Conservation (phyloP, 2,113 vertebrate genomes). For the Prochilodus magdalenae region DNA sequence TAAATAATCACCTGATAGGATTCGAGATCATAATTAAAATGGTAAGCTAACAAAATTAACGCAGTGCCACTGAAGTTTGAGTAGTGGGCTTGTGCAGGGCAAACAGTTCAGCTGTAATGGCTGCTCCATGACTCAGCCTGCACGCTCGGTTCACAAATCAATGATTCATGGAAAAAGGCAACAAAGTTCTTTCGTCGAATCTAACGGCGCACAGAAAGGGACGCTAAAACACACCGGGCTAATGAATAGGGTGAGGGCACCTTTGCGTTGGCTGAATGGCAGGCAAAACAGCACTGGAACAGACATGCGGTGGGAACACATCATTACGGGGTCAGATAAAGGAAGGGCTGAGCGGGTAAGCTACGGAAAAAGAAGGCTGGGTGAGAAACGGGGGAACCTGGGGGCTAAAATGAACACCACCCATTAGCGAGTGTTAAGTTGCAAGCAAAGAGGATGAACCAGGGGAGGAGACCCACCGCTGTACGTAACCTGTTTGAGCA, state of each 20-base stretch:
- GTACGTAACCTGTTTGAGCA: too few relatives aligned
- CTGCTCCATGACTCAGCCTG: neutral
- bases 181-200: neutral
- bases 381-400: neutral
- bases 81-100: neutral
- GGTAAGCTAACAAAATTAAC: neutral
- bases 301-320: neutral
- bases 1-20: neutral
- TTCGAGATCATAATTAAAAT: neutral
- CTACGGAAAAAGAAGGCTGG: constrained; percentile 1
- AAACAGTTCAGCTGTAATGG: constrained; percentile 2
- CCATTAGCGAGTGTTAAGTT: too few relatives aligned
- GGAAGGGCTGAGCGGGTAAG: neutral
- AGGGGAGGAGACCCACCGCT: too few relatives aligned
- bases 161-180: neutral
- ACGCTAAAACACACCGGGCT: neutral
- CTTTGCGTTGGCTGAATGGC: neutral
- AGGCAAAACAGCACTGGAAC: neutral
- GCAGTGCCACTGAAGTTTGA: neutral
- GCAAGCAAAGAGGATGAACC: too few relatives aligned
- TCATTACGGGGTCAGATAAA: neutral
- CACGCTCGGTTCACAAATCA: neutral
- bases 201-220: neutral
- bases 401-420: neutral
- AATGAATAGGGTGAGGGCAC: neutral